These are phyloP conservation scores for Sinocyclocheilus grahami DNA, from an alignment of 2,113 vertebrate genomes.

Conservation along the genomic window DNA sequence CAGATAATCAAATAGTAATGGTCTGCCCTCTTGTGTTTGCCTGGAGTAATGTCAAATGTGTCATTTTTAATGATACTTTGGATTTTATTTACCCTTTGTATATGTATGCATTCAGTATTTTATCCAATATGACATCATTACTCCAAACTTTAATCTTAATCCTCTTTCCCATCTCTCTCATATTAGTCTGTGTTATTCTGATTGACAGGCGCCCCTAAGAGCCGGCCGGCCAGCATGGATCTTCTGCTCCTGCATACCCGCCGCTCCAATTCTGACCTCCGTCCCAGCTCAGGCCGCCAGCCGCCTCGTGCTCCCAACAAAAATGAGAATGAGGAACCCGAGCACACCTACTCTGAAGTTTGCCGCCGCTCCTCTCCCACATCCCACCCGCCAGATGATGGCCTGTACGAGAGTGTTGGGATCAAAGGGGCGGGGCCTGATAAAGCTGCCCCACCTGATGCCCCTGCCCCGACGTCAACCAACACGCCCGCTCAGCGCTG, in stretches of 20 bases:
- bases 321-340: constrained; percentile 54
- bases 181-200: not conserved
- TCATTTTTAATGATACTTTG: not conserved
- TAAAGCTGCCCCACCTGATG: constrained; percentile 53
- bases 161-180: not conserved
- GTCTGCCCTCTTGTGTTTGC: constrained; percentile 42
- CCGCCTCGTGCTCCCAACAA: constrained; percentile 71
- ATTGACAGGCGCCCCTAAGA: constrained; percentile 70
- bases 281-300: constrained; percentile 68
- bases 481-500: constrained; percentile 58
- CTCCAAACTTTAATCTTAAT: not conserved
- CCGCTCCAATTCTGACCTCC: constrained; percentile 71
- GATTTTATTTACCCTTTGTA: not conserved
- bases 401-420: constrained; percentile 76
- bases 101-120: not conserved
- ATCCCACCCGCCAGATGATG: constrained; percentile 69
- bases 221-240: constrained; percentile 79
- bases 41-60: not conserved
- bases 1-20: constrained; percentile 19
- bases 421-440: constrained; percentile 62
- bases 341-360: constrained; percentile 78
- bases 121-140: not conserved
- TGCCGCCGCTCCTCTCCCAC: constrained; percentile 67
- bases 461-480: constrained; percentile 52
- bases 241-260: constrained; percentile 74